Evolutionary conservation across 2,113 vertebrate genomes (phyloP), one percentile per base, ranked within the genome.

Genomic region (Mobula birostris): DNA sequence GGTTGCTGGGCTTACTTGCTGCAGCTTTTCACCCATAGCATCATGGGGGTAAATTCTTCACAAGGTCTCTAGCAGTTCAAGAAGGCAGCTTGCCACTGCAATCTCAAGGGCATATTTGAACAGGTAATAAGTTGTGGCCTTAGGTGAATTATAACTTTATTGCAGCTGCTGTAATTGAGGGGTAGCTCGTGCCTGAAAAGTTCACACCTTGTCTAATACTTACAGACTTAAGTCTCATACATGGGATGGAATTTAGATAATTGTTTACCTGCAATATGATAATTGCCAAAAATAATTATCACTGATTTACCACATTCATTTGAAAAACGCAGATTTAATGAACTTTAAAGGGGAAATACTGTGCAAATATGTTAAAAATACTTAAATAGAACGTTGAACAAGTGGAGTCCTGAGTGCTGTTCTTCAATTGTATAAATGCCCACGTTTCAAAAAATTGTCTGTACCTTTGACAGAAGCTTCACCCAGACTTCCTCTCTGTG

Each of bases 371-470:
- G 24, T 70, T 72, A 40, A 93, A 72, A 74, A 93, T 72, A 93
- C 36, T 66, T 90, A 9, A 5, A 27, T 68, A 27, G 68, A 93
- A 72, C 74, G 36, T 74, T 74, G 63, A 93, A 74, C 90, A 68
- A 91, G 36, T 74, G 66, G 3, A 93, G 68, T 48, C 68, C 36
- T 72, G 66, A 93, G 68, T 1, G 17, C 83, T 48, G 40, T 93
- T 93, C 40, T 72, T n/a, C 68, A 93, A 93, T 56, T 93, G 36
- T 93, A 5, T 93, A 7, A 66, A 32, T 68, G 85, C 3, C 61
- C 61, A 90, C 24, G 74, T 93, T 74, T 74, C 68, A 74, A 93
- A 68, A 93, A 48, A 48, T 40, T 74, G 68, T 74, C 90, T 93
- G 68, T 74, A 40, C 9, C 36, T 74, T 93, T 72, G 91, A 72